A percentile compares a stretch with the other conserved stretches of the same genome.
These are phyloP conservation scores for Thysanoteuthis rhombus DNA, from an alignment of 2,888 invertebrate genomes.

Conservation along the genomic window DNA sequence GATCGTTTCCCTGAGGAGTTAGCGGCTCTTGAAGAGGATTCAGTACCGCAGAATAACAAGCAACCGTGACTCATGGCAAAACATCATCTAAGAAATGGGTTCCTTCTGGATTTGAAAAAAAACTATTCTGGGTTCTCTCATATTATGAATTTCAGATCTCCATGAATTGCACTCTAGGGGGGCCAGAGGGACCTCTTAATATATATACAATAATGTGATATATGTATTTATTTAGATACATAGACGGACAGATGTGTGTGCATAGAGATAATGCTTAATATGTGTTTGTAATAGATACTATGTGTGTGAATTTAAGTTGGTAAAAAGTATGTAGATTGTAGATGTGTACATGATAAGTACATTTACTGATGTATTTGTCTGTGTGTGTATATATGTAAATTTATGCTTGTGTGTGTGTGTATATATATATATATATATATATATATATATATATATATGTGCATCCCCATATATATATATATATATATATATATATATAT, in stretches of 20 bases:
- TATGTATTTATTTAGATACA: not conserved
- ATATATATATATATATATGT: not conserved
- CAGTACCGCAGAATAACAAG: not conserved
- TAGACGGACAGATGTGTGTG: not conserved
- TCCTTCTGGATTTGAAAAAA: not conserved
- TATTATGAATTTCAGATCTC: not conserved
- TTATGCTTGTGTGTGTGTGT: not conserved
- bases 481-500: not conserved
- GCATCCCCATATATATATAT: not conserved
- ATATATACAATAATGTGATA: not conserved
- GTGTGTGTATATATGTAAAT: not conserved
- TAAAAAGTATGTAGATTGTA: too few species aligned
- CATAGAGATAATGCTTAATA: not conserved
- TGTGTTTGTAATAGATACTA: too few species aligned
- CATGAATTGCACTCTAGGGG: not conserved
- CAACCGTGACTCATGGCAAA: not conserved
- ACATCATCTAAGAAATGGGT: not conserved
- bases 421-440: not conserved
- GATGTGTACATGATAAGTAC: not conserved
- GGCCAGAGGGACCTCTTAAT: not conserved
- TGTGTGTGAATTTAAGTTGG: too few species aligned
- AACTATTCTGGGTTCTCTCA: not conserved
- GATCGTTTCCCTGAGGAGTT: not conserved
- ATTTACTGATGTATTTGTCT: not conserved
- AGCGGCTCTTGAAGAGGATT: not conserved